These are phyloP conservation scores for Gallinago nigripennis DNA, from an alignment of 2,797 vertebrate genomes.

Conservation along the genomic window DNA sequence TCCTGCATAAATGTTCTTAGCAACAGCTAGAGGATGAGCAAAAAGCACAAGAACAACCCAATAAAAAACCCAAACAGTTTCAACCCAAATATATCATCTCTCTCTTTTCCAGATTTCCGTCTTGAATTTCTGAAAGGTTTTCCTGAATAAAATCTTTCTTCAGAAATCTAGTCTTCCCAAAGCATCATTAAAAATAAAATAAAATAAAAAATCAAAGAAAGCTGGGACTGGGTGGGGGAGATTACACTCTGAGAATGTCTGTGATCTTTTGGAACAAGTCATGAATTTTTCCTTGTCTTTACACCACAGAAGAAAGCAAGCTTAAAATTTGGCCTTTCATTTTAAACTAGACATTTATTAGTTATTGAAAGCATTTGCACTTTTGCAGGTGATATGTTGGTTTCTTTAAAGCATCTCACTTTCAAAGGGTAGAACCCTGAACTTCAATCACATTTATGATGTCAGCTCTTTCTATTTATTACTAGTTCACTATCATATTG, in stretches of 20 bases:
- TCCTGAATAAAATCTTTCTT: neutral
- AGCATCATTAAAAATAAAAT: neutral
- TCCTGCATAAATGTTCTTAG: neutral
- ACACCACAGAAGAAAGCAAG: neutral
- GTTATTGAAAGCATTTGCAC: neutral
- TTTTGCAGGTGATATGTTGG: neutral
- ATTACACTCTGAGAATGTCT: neutral
- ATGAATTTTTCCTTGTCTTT: neutral
- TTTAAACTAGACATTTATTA: neutral
- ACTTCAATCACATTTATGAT: neutral
- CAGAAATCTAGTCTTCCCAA: neutral
- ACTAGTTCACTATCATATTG: neutral
- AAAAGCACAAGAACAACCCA: neutral
- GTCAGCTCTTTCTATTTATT: neutral
- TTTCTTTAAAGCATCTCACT: neutral
- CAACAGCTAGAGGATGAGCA: neutral
- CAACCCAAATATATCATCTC: neutral
- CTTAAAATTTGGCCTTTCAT: neutral
- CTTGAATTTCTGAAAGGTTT: neutral
- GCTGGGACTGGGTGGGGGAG: accelerated
- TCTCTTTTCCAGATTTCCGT: neutral
- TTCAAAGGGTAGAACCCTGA: neutral
- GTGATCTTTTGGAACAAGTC: neutral
- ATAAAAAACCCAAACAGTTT: neutral
- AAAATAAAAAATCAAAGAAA: too few relatives aligned